phyloP scores from a whole-genome alignment of 2,797 vertebrate genomes.

The Cacajao melanocephalus region DNA sequence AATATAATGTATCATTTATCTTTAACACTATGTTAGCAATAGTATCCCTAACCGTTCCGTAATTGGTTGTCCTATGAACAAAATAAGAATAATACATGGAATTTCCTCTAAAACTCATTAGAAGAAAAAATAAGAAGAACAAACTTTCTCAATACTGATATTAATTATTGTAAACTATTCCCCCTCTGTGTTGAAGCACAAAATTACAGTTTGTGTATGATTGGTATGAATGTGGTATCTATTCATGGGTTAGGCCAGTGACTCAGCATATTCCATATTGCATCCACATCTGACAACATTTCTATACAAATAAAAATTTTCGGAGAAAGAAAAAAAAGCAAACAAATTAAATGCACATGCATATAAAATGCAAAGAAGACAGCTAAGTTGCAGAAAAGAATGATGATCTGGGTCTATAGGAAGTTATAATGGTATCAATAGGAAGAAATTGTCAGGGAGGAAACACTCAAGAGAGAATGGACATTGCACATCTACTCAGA shows the following conservation, averaged over 20 bases:
- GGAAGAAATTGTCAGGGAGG: not conserved
- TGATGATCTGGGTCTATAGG: not conserved
- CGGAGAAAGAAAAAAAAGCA: not conserved
- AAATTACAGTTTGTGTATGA: not conserved
- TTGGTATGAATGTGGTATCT: not conserved
- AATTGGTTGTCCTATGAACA: not conserved
- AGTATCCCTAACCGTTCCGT: not conserved
- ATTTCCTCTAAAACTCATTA: not conserved
- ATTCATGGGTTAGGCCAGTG: not conserved
- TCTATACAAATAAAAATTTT: not conserved
- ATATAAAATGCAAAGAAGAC: not conserved
- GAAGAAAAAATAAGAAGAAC: not conserved
- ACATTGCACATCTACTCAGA: rapidly evolving
- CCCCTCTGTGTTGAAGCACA: not conserved
- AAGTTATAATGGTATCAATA: not conserved
- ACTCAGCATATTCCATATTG: not conserved
- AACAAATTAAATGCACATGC: not conserved
- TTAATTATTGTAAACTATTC: not conserved
- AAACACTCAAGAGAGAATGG: no score
- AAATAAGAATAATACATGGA: not conserved
- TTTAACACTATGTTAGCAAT: not conserved
- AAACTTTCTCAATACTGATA: not conserved
- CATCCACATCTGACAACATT: not conserved
- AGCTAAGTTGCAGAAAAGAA: not conserved
- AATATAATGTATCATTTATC: not conserved